Evolutionary conservation across 2,888 invertebrate genomes (phyloP).

Genomic region (Caenorhabditis afra): DNA sequence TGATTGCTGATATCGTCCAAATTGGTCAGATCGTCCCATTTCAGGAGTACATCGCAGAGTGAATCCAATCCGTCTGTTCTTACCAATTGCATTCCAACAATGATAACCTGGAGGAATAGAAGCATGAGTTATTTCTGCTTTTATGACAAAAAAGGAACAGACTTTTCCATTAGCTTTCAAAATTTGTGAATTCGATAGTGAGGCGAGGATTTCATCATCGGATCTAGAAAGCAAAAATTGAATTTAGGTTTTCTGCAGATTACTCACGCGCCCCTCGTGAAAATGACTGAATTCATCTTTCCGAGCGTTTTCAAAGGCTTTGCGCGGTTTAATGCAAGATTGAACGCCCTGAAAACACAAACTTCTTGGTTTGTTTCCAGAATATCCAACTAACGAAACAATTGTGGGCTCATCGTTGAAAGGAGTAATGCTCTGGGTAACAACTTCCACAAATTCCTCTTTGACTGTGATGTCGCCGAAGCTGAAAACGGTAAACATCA

Average conservation of each 20-base stretch:
- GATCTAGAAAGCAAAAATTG: constrained; percentile 9
- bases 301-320: constrained; percentile 36
- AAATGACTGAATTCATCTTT: constrained; percentile 42
- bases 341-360: constrained; percentile 39
- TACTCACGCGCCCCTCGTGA: constrained; percentile 52
- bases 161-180: constrained; percentile 44
- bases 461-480: constrained; percentile 38
- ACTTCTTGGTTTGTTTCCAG: not conserved
- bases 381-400: constrained; percentile 30
- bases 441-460: constrained; percentile 25
- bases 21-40: constrained; percentile 30
- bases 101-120: constrained; percentile 49
- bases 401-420: constrained; percentile 22
- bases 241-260: not conserved
- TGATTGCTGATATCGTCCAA: constrained; percentile 17
- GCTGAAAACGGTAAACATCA: constrained; percentile 18
- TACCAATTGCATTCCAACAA: constrained; percentile 30
- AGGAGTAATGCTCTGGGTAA: constrained; percentile 2
- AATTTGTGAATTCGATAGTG: constrained; percentile 8
- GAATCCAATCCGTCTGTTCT: constrained; percentile 3
- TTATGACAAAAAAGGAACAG: not conserved
- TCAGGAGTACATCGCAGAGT: constrained; percentile 34
- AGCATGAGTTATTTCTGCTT: too few relatives aligned
- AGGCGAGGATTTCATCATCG: constrained; percentile 8
- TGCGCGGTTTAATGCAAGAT: constrained; percentile 9